phyloP scores from a whole-genome alignment of 2,888 invertebrate genomes.

The Leptinotarsa rubiginosa region DNA sequence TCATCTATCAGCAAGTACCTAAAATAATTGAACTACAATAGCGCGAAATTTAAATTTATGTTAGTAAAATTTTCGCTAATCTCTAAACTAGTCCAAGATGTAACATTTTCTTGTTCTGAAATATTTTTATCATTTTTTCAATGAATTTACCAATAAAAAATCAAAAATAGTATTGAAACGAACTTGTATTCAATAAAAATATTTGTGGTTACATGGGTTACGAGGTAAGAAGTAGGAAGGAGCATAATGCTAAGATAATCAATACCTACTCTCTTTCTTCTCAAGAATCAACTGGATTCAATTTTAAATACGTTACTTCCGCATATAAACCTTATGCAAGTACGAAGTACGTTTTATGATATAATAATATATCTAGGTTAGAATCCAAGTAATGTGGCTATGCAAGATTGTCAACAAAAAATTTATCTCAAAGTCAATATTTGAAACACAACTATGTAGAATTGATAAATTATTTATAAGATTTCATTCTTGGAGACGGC shows the following conservation, averaged over 20 bases:
- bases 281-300: slow-evolving; percentile 9
- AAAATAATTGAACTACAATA: too few relatives aligned
- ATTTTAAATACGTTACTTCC: slow-evolving; percentile 5
- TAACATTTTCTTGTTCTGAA: too few relatives aligned
- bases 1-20: too few relatives aligned
- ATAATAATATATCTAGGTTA: slow-evolving; percentile 2
- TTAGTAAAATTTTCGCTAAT: too few relatives aligned
- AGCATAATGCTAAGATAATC: background rate
- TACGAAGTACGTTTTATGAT: background rate
- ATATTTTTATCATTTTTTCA: background rate
- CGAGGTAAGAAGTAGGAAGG: too few relatives aligned
- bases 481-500: slow-evolving; percentile 56
- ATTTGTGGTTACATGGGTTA: background rate
- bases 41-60: too few relatives aligned
- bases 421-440: slow-evolving; percentile 28
- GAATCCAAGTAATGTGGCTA: slow-evolving; percentile 28
- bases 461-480: slow-evolving; percentile 35
- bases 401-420: slow-evolving; percentile 36
- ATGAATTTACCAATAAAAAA: background rate
- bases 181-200: background rate
- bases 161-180: background rate
- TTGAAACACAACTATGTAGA: slow-evolving; percentile 27
- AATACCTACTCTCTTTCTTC: background rate
- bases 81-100: too few relatives aligned
- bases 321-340: background rate